Percentiles rank a stretch among this genome's conserved stretches.
Evolutionary conservation across 2,797 vertebrate genomes (phyloP).

Genomic region (Heterohyrax brucei): DNA sequence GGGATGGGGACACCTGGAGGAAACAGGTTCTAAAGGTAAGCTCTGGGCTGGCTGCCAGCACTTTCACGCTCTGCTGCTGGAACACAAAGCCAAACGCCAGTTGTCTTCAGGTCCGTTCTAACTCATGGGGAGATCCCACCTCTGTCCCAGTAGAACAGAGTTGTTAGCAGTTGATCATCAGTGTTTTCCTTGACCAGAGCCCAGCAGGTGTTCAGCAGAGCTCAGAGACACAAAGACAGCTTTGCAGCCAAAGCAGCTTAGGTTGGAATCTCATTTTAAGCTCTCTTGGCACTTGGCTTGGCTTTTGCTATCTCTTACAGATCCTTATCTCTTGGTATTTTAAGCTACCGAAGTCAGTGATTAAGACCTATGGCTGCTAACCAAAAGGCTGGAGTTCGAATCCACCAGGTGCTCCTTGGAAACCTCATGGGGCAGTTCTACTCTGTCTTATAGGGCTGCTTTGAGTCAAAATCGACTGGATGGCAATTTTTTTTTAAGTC

Average conservation of each 20-base stretch:
- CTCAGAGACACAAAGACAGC: not conserved
- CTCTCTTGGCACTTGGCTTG: not conserved
- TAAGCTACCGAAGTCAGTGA: not conserved
- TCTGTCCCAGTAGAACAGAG: too few species aligned
- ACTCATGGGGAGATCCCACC: too few species aligned
- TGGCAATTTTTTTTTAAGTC: not conserved
- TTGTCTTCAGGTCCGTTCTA: too few species aligned
- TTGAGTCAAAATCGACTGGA: too few species aligned
- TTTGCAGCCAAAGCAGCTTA: not conserved
- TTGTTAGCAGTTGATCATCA: too few species aligned
- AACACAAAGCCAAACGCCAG: too few species aligned
- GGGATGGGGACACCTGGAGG: not conserved
- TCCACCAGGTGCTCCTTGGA: too few species aligned
- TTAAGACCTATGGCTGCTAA: too few species aligned
- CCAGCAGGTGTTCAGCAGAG: not conserved
- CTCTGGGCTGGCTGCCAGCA: not conserved
- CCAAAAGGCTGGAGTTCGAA: too few species aligned
- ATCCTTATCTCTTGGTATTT: not conserved
- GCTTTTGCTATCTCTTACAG: not conserved
- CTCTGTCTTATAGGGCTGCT: too few species aligned
- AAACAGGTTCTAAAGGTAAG: not conserved
- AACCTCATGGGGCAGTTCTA: too few species aligned
- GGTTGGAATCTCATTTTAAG: not conserved
- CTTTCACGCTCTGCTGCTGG: not conserved
- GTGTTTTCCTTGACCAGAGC: too few species aligned